Evolutionary conservation across 2,113 vertebrate genomes (phyloP), one percentile per base, ranked within the genome.

Genomic region (Callaeas wilsoni): DNA sequence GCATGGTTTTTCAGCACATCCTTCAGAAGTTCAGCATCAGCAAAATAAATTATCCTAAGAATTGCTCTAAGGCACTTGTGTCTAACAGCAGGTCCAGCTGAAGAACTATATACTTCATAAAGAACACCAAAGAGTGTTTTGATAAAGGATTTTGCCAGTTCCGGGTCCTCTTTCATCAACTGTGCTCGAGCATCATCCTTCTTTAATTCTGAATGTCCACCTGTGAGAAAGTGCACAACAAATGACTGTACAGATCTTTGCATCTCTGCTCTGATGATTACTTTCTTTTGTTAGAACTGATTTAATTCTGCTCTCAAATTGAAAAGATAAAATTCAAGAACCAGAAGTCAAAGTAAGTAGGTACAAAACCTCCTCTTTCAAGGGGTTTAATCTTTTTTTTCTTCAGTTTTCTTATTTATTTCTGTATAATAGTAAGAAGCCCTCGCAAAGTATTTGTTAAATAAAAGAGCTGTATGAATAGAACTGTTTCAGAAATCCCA

Each of bases 1-100:
- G 99, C 98, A 96, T 99, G 99, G 97, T 99, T 99, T 98, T 99
- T 99, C 96, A 99, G 98, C 93, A 99, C 99, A 96, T 99, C 99
- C 97, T 99, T 99, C 90, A 99, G 98, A 97, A 99, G 99, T 97
- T 99, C 99, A 55, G 99, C 99, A 98, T 99, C 99, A 93, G 99
- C 99, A 98, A 99, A 99, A 98, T 99, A 99, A 98, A 99, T 99
- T 97, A 99, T 99, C 98, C 99, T 99, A 98, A 99, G 99, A 98
- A 99, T 99, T 99, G 99, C 99, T 99, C 99, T 99, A 99, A 99
- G 99, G 99, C 99, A 99, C 99, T 99, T 99, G 98, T 99, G 99
- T 99, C 99, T 99, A 98, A 99, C 99, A 81, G 99, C 99, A 95
- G 99, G 99, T 96, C 99, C 99, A 96, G 99, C 99, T 52, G 99